Conservation (phyloP, 1,140 invertebrate genomes). For the Heliothis virescens region DNA sequence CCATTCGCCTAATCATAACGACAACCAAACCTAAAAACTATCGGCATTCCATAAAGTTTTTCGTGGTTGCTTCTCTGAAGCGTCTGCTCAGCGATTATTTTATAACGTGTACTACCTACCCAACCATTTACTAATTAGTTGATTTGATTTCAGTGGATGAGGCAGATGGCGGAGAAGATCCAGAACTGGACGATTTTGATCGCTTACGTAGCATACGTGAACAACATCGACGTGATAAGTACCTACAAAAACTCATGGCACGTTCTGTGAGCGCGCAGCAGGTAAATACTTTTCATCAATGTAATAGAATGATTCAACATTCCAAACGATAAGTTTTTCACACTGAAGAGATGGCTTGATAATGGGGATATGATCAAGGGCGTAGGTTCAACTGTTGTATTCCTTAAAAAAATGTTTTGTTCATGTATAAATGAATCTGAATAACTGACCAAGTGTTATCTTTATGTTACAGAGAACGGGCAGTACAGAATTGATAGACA, state of each 20-base stretch:
- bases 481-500: slow-evolving; percentile 75
- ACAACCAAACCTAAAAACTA: too few relatives aligned
- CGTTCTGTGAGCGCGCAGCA: slow-evolving; percentile 84
- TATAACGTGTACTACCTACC: background rate
- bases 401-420: background rate
- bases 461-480: slow-evolving; percentile 69
- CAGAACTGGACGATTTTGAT: slow-evolving; percentile 76
- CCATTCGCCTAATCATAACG: background rate
- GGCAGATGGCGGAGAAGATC: slow-evolving; percentile 68
- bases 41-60: too few relatives aligned
- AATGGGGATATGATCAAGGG: too few relatives aligned
- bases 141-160: slow-evolving; percentile 74
- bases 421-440: background rate
- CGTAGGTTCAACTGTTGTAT: too few relatives aligned
- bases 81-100: background rate
- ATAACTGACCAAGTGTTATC: background rate
- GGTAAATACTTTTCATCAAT: slow-evolving; percentile 55
- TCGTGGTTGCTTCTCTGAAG: too few relatives aligned
- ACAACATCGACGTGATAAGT: slow-evolving; percentile 76
- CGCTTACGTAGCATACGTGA: slow-evolving; percentile 78
- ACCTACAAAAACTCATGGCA: slow-evolving; percentile 81
- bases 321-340: too few relatives aligned
- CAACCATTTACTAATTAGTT: background rate
- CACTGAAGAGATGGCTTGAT: too few relatives aligned
- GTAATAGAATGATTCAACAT: too few relatives aligned